Percentiles rank a stretch among this genome's conserved stretches.
Evolutionary conservation across 2,888 invertebrate genomes (phyloP).

Genomic region (Watsonalla binaria): DNA sequence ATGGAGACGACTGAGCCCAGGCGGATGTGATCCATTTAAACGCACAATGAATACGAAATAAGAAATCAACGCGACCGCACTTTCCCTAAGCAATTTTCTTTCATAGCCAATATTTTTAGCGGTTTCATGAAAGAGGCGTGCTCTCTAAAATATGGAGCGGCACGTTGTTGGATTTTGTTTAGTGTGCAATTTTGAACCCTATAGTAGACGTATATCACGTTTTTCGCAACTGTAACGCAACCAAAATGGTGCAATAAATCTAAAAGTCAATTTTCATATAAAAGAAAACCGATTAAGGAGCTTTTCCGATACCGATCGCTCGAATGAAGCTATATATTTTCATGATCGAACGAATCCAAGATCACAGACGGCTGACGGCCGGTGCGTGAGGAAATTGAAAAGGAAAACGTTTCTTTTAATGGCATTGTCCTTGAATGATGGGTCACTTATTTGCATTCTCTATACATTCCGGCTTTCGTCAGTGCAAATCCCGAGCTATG

Average conservation of each 20-base stretch:
- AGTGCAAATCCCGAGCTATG: constrained; percentile 8
- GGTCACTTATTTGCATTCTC: constrained; percentile 43
- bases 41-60: constrained; percentile 73
- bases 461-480: constrained; percentile 19
- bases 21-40: constrained; percentile 59
- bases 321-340: constrained; percentile 77
- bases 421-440: constrained; percentile 49
- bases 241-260: constrained; percentile 73
- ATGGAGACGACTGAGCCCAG: constrained; percentile 29
- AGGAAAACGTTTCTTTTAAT: constrained; percentile 62
- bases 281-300: constrained; percentile 78
- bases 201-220: constrained; percentile 59
- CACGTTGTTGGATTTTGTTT: constrained; percentile 65
- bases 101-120: constrained; percentile 64
- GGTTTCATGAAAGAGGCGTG: constrained; percentile 44
- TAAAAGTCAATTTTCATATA: constrained; percentile 76
- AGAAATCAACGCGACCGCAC: constrained; percentile 71
- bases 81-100: constrained; percentile 66
- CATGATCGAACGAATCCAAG: constrained; percentile 74
- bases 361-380: constrained; percentile 70
- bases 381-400: constrained; percentile 73
- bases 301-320: constrained; percentile 74
- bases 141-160: constrained; percentile 59
- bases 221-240: constrained; percentile 61
- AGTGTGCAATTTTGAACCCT: constrained; percentile 63